Evolutionary conservation across 2,113 vertebrate genomes (phyloP).

Genomic region (Hoplias malabaricus): DNA sequence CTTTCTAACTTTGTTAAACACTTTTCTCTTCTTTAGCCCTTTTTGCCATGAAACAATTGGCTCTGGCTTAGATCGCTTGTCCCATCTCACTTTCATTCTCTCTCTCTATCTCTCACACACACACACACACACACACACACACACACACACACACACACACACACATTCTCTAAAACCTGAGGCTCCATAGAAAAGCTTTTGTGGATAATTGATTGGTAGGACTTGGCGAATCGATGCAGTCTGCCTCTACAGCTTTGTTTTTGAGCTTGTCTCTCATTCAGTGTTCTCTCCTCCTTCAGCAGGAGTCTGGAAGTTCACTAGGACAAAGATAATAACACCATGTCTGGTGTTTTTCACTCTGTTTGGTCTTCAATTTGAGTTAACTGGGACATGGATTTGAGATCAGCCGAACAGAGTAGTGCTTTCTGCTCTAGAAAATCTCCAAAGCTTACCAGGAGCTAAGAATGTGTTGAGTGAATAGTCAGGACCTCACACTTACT

Average conservation of each 20-base stretch:
- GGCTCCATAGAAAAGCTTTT: conserved; percentile 73
- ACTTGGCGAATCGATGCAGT: conserved; percentile 70
- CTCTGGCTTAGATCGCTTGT: conserved; percentile 5
- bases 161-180: conserved; percentile 36
- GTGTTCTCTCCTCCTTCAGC: not conserved
- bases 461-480: conserved; percentile 56
- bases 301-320: not conserved
- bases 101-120: conserved; percentile 39
- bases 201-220: conserved; percentile 74
- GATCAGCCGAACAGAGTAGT: not conserved
- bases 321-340: not conserved
- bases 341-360: conserved; percentile 11
- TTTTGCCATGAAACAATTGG: not conserved
- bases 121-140: conserved; percentile 19
- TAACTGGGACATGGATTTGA: conserved; percentile 2
- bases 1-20: not conserved
- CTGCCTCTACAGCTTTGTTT: conserved; percentile 69
- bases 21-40: not conserved
- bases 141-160: conserved; percentile 25
- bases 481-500: conserved; percentile 33
- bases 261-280: conserved; percentile 57
- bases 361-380: not conserved
- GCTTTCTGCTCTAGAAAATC: not conserved
- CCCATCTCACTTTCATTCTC: conserved; percentile 43
- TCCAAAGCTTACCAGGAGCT: conserved; percentile 24